Evolutionary conservation across 64 coral and sea anemone genomes (phyloP), one percentile per base, ranked within the genome.

Genomic region (Dendrophyllia cribrosa): DNA sequence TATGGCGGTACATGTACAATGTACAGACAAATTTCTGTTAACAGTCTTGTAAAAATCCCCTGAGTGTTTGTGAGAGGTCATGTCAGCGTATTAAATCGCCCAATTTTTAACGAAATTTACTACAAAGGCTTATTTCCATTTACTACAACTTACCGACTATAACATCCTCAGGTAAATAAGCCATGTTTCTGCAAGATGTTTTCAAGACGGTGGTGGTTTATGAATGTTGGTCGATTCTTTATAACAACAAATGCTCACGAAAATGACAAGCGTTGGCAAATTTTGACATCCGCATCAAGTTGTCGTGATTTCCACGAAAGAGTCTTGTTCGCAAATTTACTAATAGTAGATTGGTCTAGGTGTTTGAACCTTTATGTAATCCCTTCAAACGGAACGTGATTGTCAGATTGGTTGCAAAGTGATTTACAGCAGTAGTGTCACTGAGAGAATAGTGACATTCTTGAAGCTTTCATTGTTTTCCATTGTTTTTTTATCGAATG

Each of bases 91-190:
- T 56, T 56, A 56, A 56, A 56, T 12, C 53, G 12, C 53, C 53
- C 53, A 12, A 56, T 56, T 56, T 9, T 12, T 6, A 12, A 7
- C 53, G 12, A 56, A 56, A 56, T 9, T 10, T 56, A 34, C 34
- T 12, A 47, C 70, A 46, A 73, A 75, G 22, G n/a, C n/a, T 7
- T 5, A 56, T 5, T 6, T 56, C 7, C 3, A 64, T 74, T 75
- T 20, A 75, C 16, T 3, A 50, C 16, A 51, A 84, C 80, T 84
- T 49, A 84, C 80, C 80, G 14, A 84, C 45, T 20, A 67, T 8
- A 22, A 50, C 43, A 49, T 84, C 80, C 9, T 64, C 5, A 20
- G 80, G 22, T 68, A 84, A 46, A 48, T 67, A 60, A 23, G 45
- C 46, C 80, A 84, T 84, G n/a, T 11, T 68, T 84, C 52, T 59